These are phyloP conservation scores for Fratercula arctica DNA, from an alignment of 2,797 vertebrate species.

Conservation along the genomic window DNA sequence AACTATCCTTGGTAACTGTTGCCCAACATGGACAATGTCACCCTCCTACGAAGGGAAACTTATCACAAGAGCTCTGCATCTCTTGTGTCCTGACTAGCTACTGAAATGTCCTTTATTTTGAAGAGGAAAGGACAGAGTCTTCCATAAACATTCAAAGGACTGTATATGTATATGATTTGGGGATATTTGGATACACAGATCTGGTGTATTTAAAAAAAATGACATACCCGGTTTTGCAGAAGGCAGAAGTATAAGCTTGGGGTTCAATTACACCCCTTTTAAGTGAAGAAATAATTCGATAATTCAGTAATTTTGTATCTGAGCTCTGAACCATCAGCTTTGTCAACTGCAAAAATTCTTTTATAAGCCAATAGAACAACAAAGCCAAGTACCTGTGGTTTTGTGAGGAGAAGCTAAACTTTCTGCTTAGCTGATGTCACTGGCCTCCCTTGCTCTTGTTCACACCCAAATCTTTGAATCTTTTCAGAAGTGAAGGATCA, in stretches of 20 bases:
- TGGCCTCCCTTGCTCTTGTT: background rate
- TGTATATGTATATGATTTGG: background rate
- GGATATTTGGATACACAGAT: background rate
- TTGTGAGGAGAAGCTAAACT: background rate
- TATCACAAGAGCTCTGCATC: background rate
- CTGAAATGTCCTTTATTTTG: background rate
- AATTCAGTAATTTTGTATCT: background rate
- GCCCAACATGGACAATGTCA: background rate
- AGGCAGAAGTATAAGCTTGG: background rate
- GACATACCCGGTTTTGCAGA: background rate
- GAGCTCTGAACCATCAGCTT: background rate
- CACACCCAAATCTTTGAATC: background rate
- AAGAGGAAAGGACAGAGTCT: background rate
- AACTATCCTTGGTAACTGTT: background rate
- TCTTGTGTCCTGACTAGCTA: background rate
- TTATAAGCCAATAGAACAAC: background rate
- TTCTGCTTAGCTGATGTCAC: background rate
- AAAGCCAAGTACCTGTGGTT: background rate
- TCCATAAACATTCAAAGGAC: background rate
- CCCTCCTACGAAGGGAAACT: background rate
- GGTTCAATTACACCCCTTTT: background rate
- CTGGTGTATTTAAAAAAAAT: background rate
- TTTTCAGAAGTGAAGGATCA: background rate
- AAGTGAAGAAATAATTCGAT: background rate
- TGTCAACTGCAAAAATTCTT: background rate